A percentile compares a stretch with the other conserved stretches of the same genome.
These are phyloP conservation scores for Turritopsis rubra DNA, from an alignment of 30 jellyfish, hydroid and myxozoan species.

Conservation along the genomic window DNA sequence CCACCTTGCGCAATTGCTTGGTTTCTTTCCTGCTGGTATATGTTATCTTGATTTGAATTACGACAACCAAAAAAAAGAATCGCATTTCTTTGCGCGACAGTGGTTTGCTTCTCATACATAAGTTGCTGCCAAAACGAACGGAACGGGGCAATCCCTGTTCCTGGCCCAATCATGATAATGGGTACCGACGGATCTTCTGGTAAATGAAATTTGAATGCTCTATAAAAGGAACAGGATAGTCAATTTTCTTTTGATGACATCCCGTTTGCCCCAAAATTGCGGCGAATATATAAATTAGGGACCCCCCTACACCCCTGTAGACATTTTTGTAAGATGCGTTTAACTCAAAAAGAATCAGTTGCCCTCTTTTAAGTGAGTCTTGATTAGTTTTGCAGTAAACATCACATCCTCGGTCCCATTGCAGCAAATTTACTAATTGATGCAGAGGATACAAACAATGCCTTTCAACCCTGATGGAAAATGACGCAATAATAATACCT, in stretches of 20 bases:
- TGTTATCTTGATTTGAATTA: constrained; percentile 45
- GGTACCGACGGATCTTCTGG: constrained; percentile 71
- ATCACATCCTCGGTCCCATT: too few relatives aligned
- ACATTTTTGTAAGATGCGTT: too few relatives aligned
- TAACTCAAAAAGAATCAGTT: too few relatives aligned
- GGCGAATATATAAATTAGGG: too few relatives aligned
- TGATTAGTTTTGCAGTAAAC: too few relatives aligned
- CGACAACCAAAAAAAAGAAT: constrained; percentile 85
- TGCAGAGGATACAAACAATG: too few relatives aligned
- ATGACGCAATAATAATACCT: too few relatives aligned
- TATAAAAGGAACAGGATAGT: constrained; percentile 5
- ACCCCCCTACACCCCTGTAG: too few relatives aligned
- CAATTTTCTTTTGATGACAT: background rate
- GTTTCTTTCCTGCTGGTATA: constrained; percentile 50
- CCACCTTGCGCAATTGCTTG: constrained; percentile 35
- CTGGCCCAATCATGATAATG: constrained; percentile 85
- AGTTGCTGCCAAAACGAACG: constrained; percentile 89
- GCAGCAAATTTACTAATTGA: too few relatives aligned
- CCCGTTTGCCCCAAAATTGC: too few relatives aligned
- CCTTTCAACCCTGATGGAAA: too few relatives aligned
- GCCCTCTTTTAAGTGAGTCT: too few relatives aligned
- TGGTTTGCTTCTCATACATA: constrained; percentile 25
- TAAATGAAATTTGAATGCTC: constrained; percentile 71
- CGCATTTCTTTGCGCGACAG: constrained; percentile 36
- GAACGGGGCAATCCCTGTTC: constrained; percentile 95